Base-by-base conservation (phyloP, 2,113 vertebrate genomes). In the Podarcis raffonei region DNA sequence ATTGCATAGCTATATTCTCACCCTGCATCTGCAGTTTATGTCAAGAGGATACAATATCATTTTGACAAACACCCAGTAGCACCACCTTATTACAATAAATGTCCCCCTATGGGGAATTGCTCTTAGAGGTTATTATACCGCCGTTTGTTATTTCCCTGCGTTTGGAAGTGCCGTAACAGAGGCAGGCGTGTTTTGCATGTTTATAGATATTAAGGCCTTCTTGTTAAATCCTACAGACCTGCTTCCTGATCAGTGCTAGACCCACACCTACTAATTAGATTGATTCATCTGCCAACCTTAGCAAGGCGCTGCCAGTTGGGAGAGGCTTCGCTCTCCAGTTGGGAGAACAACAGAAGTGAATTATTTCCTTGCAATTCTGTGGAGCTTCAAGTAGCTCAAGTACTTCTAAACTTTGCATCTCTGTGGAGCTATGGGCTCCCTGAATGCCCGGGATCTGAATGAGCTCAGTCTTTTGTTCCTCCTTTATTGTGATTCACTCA, bases 391-490 rank as follows among this genome's bases (percentile, higher is more conserved):
- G 68, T 62, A 72, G 68, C 39, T 89, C 74, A 84, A 92, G 93
- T 88, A 87, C 88, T 93, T 80, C 66, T 90, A 80, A 94, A 90
- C 59, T 92, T 82, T 90, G 85, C 87, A 93, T 92, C 90, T 84
- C 68, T 74, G 79, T 57, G 69, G 87, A 88, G 89, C 32, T 72
- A 35, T 71, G 37, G 48, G 78, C 88, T 77, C 86, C 85, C 23
- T 94, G 90, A 95, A 94, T 85, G 88, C 74, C 25, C 81, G 5
- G 74, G 57, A 9, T 93, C 77, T 90, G 93, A 94, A 95, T 90
- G 94, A 93, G 78, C 84, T 88, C n/a, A 72, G 39, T 72, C 93
- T 91, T 97, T 97, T 95, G 94, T 96, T 94, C 90, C 57, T 65
- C 80, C 89, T 94, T 90, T 88, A 93, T 95, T 95, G 94, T 96